Base-by-base conservation (phyloP, 2,888 invertebrate species). In the Meiosimyza decipiens region DNA sequence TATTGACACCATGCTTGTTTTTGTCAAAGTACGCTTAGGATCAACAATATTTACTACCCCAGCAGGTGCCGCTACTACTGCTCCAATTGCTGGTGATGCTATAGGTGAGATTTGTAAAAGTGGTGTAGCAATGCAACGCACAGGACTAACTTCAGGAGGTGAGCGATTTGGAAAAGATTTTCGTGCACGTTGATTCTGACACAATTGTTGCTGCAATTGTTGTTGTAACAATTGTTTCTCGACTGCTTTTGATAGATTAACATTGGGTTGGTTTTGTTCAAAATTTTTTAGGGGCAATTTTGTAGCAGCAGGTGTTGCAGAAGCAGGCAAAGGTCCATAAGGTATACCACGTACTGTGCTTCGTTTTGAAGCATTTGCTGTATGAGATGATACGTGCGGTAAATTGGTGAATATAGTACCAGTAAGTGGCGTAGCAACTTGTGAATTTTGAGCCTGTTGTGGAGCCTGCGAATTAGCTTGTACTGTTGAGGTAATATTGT, bases 1-100 rank as follows among this genome's bases (percentile, higher is more conserved):
- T 80, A 87, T 87, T 33, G 85, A 83, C 2, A 87, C 87, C 87
- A 87, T 87, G 66, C 84, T 85, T 16, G 83, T 84, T 57, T 81
- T 82, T 9, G 83, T 77, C 70, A 85, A 72, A 3, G 77, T 40
- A 50, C 79, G 74, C 33, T 76, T 78, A 9, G 73, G 68, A 18
- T 71, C 66, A 54, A 63, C 73, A 18, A 71, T 63, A 72, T 54
- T 69, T 16, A 71, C 67, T 4, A 65, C 49, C 28, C 59, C 13
- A 11, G 50, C 47, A 1, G 62, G 40, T 47, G 69, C 11, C 11
- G 22, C 16, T 40, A 40, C 9, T 7, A 9, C 40, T 51, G 13
- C 52, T 15, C 49, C 66, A 51, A 22, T 68, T 18, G 18, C 16
- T 54, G 16, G 40, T 54, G 52, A 18, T 11, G 67, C 28, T 0